Base-by-base conservation (phyloP, 2,888 invertebrate genomes). In the Anodontia alba region DNA sequence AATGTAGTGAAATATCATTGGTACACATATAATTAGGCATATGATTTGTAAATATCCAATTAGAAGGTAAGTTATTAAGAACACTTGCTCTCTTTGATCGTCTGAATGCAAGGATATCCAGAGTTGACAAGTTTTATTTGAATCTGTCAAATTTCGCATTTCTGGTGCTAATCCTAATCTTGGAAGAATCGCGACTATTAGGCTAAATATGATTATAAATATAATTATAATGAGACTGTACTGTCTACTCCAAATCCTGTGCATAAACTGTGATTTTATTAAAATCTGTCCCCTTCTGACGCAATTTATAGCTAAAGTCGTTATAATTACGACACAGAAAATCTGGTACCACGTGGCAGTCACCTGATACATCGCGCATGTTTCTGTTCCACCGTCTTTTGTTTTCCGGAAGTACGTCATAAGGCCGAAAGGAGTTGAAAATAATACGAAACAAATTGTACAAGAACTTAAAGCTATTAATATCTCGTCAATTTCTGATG, bases 361-460 rank as follows among this genome's bases (percentile, higher is more conserved):
- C 26, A 67, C 67, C 23, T 75, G 75, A 23, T 75, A 75, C 51
- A 75, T 68, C 23, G 49, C 68, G 68, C 75, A 75, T 26, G 75
- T 75, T 29, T 68, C 51, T 20, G 68, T 42, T 29, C 51, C 51
- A 23, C 51, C 75, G 12, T 51, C 75, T 17, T 23, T 42, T 23
- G 38, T 49, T 15, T 68, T 26, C n/a, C 51, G 62, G 7, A 68
- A 75, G 36, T 75, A 75, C 3, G 75, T 67, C 31, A 75, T 75
- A 36, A 75, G 42, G 3, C 68, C 75, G 49, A 75, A 75, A 15
- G 75, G 75, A 33, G 68, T 75, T 5, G 75, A 75, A 54, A 75
- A 75, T 15, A 75, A 49, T 7, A 75, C 66, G n/a, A 75, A 57
- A 15, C 68, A 68, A n/a, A 75, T 68, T 15, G 75, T 75, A n/a